Percentiles rank a stretch among this genome's conserved stretches.
Evolutionary conservation across 2,888 invertebrate genomes (phyloP).

Genomic region (Dolichopus griseipennis): DNA sequence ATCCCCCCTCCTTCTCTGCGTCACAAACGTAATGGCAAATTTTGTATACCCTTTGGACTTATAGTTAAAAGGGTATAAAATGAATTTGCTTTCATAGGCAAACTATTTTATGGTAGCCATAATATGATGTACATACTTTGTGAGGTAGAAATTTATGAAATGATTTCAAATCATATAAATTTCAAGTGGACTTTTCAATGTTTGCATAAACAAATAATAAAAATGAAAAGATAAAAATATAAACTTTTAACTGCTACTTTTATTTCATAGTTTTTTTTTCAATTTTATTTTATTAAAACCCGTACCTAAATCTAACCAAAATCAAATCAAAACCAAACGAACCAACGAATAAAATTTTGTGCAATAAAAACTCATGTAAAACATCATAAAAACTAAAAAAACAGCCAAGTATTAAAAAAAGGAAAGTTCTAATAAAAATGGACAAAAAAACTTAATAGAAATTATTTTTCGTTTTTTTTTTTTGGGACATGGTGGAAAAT

Average conservation of each 20-base stretch:
- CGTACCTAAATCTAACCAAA: neutral
- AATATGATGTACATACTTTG: neutral
- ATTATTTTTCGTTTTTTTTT: neutral
- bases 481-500: neutral
- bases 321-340: too few relatives aligned
- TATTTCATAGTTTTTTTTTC: neutral
- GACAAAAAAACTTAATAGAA: neutral
- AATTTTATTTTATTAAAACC: neutral
- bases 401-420: neutral
- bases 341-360: neutral
- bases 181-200: neutral
- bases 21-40: too few relatives aligned
- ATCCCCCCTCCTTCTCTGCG: too few relatives aligned
- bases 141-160: neutral
- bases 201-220: neutral
- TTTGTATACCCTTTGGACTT: neutral
- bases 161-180: neutral
- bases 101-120: neutral
- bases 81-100: neutral
- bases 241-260: neutral
- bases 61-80: neutral
- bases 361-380: neutral
- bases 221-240: neutral
- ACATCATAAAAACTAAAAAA: neutral
- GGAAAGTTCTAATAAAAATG: neutral